Conservation (phyloP, 1,140 invertebrate genomes). For the Papilio polyxenes region DNA sequence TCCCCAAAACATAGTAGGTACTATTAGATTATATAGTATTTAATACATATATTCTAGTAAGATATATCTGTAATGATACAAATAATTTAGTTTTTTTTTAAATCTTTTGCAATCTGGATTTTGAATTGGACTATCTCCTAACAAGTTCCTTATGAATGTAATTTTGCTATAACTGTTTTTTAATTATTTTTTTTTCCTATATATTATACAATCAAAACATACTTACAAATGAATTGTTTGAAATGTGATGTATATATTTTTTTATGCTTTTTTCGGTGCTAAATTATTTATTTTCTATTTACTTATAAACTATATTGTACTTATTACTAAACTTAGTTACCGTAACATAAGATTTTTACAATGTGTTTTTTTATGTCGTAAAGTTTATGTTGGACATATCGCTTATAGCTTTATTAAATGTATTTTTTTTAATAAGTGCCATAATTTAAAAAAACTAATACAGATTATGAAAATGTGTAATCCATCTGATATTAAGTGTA, state of each 20-base stretch:
- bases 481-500: neutral
- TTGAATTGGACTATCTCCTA: neutral
- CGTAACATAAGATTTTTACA: slow-evolving; percentile 13
- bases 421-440: slow-evolving; percentile 35
- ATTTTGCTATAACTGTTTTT: slow-evolving; percentile 12
- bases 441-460: slow-evolving; percentile 27
- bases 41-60: neutral
- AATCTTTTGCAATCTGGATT: neutral
- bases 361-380: neutral
- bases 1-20: neutral
- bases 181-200: neutral
- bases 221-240: neutral
- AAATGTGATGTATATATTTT: neutral
- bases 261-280: slow-evolving; percentile 4
- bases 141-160: slow-evolving; percentile 2
- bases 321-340: slow-evolving; percentile 10
- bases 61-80: neutral
- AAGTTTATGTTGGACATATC: slow-evolving; percentile 1
- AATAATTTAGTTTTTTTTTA: neutral
- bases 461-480: neutral
- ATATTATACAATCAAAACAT: neutral
- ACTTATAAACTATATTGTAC: neutral
- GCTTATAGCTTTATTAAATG: neutral
- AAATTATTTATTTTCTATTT: neutral
- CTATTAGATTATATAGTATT: neutral